Conservation (phyloP, 1,140 invertebrate genomes). For the Pseudomyrmex cubaensis region DNA sequence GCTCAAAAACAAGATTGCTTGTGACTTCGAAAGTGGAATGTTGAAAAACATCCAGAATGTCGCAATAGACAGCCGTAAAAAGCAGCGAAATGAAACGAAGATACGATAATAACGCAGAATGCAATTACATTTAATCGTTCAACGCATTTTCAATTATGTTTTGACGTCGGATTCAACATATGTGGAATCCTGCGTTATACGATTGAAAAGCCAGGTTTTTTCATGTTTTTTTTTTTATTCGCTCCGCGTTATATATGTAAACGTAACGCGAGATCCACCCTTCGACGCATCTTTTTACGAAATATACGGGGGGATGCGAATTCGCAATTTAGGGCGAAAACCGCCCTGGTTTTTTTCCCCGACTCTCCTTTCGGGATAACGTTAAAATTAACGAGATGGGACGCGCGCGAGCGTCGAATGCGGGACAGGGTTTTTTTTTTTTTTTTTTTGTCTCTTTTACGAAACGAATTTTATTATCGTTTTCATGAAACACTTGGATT, state of each 20-base stretch:
- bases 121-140: neutral
- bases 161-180: neutral
- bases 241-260: neutral
- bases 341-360: constrained; percentile 22
- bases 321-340: constrained; percentile 4
- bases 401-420: constrained; percentile 40
- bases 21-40: constrained; percentile 14
- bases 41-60: neutral
- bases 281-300: neutral
- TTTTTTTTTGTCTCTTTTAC: neutral
- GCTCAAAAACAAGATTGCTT: neutral
- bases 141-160: constrained; percentile 9
- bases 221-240: neutral
- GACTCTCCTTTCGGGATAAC: constrained; percentile 24
- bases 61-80: neutral
- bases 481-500: too few relatives aligned
- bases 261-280: neutral
- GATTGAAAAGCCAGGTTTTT: neutral
- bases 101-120: constrained; percentile 15
- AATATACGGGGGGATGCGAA: neutral
- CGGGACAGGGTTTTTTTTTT: neutral
- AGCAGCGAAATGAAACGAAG: constrained; percentile 1
- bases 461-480: neutral
- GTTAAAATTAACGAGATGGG: constrained; percentile 9
- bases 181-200: neutral